phyloP scores from a whole-genome alignment of 1,140 invertebrate genomes.

The Drosophila sp. region DNA sequence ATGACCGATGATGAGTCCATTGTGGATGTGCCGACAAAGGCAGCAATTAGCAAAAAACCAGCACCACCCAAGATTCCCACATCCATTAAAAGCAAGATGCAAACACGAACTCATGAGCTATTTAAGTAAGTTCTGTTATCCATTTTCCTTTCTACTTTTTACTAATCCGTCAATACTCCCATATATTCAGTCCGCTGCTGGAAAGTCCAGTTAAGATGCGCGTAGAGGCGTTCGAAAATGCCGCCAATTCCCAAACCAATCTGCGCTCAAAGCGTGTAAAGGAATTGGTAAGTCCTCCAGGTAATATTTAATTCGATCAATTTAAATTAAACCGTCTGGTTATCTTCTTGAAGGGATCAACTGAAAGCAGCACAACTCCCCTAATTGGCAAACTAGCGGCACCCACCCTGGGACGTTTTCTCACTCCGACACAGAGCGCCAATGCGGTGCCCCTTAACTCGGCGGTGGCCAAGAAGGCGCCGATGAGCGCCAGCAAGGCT shows the following conservation, averaged over 20 bases:
- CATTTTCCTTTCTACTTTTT: background rate
- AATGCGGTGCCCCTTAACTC: conserved; percentile 42
- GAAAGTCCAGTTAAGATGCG: conserved; percentile 87
- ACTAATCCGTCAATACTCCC: background rate
- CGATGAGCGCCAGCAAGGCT: conserved; percentile 72
- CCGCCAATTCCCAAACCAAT: conserved; percentile 55
- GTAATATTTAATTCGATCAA: background rate
- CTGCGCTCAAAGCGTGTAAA: conserved; percentile 56
- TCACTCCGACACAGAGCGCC: conserved; percentile 70
- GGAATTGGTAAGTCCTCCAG: conserved; percentile 52
- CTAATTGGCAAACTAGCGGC: conserved; percentile 63
- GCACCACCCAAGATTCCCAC: conserved; percentile 31
- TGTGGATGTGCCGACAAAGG: conserved; percentile 34
- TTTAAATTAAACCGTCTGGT: background rate
- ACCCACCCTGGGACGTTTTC: conserved; percentile 74
- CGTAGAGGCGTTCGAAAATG: conserved; percentile 88
- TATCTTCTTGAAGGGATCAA: conserved; percentile 8
- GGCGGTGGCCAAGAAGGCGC: conserved; percentile 64
- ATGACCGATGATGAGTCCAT: conserved; percentile 77
- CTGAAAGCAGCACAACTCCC: conserved; percentile 59
- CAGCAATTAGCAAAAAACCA: conserved; percentile 1
- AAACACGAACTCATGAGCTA: conserved; percentile 70
- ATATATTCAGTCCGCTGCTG: conserved; percentile 85
- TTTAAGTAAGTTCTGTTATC: conserved; percentile 69
- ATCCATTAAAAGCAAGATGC: conserved; percentile 65